Percentiles rank a stretch among this genome's conserved stretches.
Evolutionary conservation across 2,797 vertebrate genomes (phyloP).

Genomic region (Sciurus carolinensis): DNA sequence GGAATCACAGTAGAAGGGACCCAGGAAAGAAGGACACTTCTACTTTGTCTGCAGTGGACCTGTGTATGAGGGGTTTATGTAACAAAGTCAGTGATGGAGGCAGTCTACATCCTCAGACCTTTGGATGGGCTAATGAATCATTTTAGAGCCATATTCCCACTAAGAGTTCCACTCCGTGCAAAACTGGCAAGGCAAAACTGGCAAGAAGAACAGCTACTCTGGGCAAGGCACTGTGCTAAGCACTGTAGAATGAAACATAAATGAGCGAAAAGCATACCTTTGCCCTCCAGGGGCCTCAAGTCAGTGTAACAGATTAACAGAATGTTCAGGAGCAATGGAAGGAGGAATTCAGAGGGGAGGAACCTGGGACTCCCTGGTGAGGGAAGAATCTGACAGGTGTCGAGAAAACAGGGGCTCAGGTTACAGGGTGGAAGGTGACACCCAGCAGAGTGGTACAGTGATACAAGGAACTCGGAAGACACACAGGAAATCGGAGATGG

Average conservation of each 20-base stretch:
- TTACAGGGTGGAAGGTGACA: neutral
- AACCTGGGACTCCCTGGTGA: neutral
- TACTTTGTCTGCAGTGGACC: neutral
- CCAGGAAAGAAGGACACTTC: neutral
- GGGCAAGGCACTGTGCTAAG: neutral
- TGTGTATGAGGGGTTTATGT: too few relatives aligned
- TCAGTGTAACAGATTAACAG: neutral
- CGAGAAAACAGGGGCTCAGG: neutral
- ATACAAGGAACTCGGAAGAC: neutral
- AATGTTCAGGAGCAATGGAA: neutral
- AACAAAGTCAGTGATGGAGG: too few relatives aligned
- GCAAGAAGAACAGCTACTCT: neutral
- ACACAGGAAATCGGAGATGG: neutral
- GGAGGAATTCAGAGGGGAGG: neutral
- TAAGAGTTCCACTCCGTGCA: neutral
- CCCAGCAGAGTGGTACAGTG: neutral
- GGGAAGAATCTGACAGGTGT: neutral
- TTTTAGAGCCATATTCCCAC: neutral
- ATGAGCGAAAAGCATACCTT: neutral
- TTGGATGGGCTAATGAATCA: neutral
- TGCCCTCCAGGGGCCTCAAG: neutral
- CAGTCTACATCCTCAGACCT: neutral
- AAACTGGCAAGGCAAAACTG: neutral
- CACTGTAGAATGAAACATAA: neutral
- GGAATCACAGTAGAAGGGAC: neutral